Conservation (phyloP, 1,140 invertebrate species). For the Belonocnema kinseyi region DNA sequence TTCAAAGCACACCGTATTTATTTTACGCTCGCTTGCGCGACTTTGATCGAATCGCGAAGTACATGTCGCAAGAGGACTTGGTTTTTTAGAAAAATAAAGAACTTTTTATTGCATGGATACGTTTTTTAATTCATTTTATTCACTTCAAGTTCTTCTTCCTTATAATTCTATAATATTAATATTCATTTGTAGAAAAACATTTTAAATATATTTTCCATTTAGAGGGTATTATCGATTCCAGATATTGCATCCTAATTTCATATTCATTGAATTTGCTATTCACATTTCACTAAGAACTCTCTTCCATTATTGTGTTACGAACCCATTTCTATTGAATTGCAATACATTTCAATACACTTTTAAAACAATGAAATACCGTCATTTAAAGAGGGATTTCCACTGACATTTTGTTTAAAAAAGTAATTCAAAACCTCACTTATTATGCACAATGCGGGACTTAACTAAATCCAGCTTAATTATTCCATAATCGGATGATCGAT, state of each 20-base stretch:
- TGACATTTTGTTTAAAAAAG: neutral
- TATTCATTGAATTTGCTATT: no score
- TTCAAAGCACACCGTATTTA: slow-evolving; percentile 26
- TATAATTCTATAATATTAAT: no score
- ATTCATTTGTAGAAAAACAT: no score
- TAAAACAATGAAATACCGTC: no score
- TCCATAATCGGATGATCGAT: slow-evolving; percentile 19
- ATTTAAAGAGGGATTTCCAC: no score
- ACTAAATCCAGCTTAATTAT: slow-evolving; percentile 28
- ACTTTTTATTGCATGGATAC: neutral
- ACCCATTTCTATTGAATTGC: no score
- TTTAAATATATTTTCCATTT: no score
- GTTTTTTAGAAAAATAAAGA: neutral
- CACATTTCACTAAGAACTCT: no score
- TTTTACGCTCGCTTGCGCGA: slow-evolving; percentile 31
- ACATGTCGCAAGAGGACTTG: slow-evolving; percentile 7
- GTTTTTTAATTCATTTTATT: neutral
- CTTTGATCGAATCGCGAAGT: slow-evolving; percentile 18
- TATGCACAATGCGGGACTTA: slow-evolving; percentile 13
- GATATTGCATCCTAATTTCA: no score
- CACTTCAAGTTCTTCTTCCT: neutral
- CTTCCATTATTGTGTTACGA: no score
- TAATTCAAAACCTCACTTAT: slow-evolving; percentile 24
- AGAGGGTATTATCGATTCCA: no score
- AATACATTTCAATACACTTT: no score